Percentiles rank a stretch among this genome's conserved stretches.
Evolutionary conservation across 2,888 invertebrate genomes (phyloP).

Genomic region (Chelonus formosanus): DNA sequence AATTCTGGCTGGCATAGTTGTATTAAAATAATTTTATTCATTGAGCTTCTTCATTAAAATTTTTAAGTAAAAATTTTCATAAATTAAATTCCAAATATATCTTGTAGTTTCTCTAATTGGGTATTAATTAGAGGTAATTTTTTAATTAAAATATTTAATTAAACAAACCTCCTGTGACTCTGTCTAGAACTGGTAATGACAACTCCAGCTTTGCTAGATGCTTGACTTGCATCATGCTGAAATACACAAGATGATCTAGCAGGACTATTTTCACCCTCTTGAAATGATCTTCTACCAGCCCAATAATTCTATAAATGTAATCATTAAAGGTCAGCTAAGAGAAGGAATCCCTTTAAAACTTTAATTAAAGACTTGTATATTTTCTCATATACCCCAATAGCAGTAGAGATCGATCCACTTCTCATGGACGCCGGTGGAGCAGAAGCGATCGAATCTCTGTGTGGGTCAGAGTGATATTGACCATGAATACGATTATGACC

Average conservation of each 20-base stretch:
- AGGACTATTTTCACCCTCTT: conserved; percentile 58
- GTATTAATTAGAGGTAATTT: neutral
- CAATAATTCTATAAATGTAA: conserved; percentile 65
- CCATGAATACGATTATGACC: conserved; percentile 36
- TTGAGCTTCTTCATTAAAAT: no score
- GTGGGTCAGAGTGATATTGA: conserved; percentile 43
- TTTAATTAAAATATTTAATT: neutral
- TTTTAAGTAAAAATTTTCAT: no score
- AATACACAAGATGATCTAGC: conserved; percentile 45
- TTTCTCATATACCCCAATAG: conserved; percentile 47
- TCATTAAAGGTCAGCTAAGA: conserved; percentile 4
- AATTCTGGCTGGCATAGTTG: no score
- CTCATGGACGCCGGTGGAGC: conserved; percentile 51
- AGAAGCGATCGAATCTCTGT: conserved; percentile 54
- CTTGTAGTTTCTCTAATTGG: neutral
- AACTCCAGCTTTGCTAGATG: conserved; percentile 78
- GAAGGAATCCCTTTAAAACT: neutral
- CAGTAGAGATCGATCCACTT: conserved; percentile 54
- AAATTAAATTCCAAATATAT: no score
- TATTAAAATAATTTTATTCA: no score
- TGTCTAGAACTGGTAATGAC: conserved; percentile 90
- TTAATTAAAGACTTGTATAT: neutral
- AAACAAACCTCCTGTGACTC: conserved; percentile 80
- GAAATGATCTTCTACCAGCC: conserved; percentile 65
- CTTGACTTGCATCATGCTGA: conserved; percentile 53